Conservation (phyloP, 2,797 vertebrate genomes). For the Amphiprion clarkii region DNA sequence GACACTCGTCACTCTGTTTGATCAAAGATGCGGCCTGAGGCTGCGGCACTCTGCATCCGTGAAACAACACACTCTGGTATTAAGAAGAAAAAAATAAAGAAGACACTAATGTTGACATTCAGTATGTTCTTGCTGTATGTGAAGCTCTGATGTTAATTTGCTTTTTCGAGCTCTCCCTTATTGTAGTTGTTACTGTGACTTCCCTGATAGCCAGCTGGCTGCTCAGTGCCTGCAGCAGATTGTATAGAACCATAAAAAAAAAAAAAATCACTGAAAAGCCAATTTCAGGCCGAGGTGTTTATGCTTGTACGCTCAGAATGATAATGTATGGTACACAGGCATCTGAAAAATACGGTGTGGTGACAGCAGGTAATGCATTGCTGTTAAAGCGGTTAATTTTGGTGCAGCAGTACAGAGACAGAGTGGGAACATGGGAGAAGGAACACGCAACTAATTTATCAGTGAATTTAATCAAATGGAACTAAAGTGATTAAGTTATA, state of each 20-base stretch:
- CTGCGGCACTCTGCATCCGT: slow-evolving; percentile 15
- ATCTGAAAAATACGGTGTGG: slow-evolving; percentile 25
- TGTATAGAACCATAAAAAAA: slow-evolving; percentile 30
- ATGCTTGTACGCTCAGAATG: slow-evolving; percentile 27
- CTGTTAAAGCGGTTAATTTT: slow-evolving; percentile 36
- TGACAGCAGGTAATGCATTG: slow-evolving; percentile 18
- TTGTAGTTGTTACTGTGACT: slow-evolving; percentile 42
- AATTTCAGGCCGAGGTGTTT: slow-evolving; percentile 24
- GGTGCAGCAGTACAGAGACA: slow-evolving; percentile 37
- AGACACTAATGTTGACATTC: slow-evolving; percentile 5
- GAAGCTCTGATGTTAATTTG: slow-evolving; percentile 38
- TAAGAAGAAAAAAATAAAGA: background rate
- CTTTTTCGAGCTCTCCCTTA: slow-evolving; percentile 2
- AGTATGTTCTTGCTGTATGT: slow-evolving; percentile 14
- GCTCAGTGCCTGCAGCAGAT: slow-evolving; percentile 33
- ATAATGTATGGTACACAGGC: slow-evolving; percentile 12
- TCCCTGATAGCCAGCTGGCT: slow-evolving; percentile 17
- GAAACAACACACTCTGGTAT: background rate
- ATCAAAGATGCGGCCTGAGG: slow-evolving; percentile 50
- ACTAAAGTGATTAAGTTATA: slow-evolving; percentile 75
- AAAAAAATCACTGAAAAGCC: slow-evolving; percentile 30
- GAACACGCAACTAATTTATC: slow-evolving; percentile 58
- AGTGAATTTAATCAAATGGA: slow-evolving; percentile 73
- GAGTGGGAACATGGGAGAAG: slow-evolving; percentile 47
- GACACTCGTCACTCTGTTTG: slow-evolving; percentile 44